Base-by-base conservation (phyloP, 1,140 invertebrate species). In the Leptoteleia sp. region DNA sequence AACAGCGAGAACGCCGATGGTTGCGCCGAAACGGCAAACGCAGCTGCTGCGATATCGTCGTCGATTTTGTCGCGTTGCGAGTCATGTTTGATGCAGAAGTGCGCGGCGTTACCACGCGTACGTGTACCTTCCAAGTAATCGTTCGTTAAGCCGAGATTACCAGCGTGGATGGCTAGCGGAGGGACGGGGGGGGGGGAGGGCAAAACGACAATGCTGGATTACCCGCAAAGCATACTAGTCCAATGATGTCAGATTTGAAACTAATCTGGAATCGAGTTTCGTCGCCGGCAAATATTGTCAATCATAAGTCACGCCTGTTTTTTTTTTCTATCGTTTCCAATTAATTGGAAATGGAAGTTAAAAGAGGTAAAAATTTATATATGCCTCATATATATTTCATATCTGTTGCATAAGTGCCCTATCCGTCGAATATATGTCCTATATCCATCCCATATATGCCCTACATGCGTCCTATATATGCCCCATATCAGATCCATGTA, bases 11-110 rank as follows among this genome's bases (percentile, higher is more conserved):
- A 27, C 64, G 33, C 43, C 42, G 40, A 16, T 59, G n/a, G 35
- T 50, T 64, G 70, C 45, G 55, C 50, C 65, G 64, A 77, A 75
- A 54, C 37, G 57, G 57, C 68, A 67, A 67, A 43, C 54, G 62
- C 72, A 76, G 62, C 62, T 68, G 72, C 62, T 68, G n/a, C 50
- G 55, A 54, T 61, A 79, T 70, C 72, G 61, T 70, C 64, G 73
- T 67, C 76, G 75, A 79, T 76, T 68, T 73, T 77, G 64, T 71
- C 43, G 25, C 75, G 67, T 71, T 76, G 78, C 37, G 57, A 57
- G 33, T 59, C 67, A 55, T 62, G 59, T 64, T 68, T 62, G 45
- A 71, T 42, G 48, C 64, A 64, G 37, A 55, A 48, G 37, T 68
- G 43, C 64, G 47, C 52, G n/a, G 40, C 55, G 17, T 47, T 54